Percentiles rank a stretch among this genome's conserved stretches.
These are phyloP conservation scores for Macrosoma leucophasiata DNA, from an alignment of 2,888 invertebrate species.

Conservation along the genomic window DNA sequence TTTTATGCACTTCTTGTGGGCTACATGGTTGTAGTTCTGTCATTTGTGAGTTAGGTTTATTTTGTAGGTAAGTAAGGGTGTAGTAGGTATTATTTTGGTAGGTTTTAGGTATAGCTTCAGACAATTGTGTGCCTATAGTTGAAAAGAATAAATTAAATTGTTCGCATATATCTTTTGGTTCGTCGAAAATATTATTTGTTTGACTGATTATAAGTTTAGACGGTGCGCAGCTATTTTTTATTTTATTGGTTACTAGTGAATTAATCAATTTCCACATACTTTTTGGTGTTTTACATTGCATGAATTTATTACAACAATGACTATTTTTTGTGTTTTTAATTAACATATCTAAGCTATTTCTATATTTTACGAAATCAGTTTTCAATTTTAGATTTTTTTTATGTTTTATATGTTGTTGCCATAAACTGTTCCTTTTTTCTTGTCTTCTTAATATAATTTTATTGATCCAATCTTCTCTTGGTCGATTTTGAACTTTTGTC, in stretches of 20 bases:
- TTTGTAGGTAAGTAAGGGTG: neutral
- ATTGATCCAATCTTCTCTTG: conserved; percentile 20
- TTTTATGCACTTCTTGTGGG: conserved; percentile 13
- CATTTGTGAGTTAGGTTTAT: neutral
- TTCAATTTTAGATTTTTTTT: conserved; percentile 6
- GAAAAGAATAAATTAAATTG: neutral
- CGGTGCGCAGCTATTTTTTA: neutral
- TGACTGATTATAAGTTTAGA: neutral
- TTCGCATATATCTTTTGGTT: conserved; percentile 1
- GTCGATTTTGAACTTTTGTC: conserved; percentile 15
- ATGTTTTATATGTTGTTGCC: conserved; percentile 8
- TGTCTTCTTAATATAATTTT: conserved; percentile 14
- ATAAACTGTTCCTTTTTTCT: conserved; percentile 9
- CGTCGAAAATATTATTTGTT: neutral
- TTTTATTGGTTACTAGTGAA: neutral
- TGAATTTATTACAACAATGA: conserved; percentile 13
- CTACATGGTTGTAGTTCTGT: conserved; percentile 1
- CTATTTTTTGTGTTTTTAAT: conserved; percentile 11
- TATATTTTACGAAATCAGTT: conserved; percentile 1
- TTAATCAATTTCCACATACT: conserved; percentile 1
- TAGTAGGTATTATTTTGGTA: neutral
- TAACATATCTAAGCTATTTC: neutral
- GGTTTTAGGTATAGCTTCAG: neutral
- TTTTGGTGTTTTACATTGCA: conserved; percentile 1
- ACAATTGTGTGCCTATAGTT: neutral